A percentile compares a stretch with the other conserved stretches of the same genome.
Evolutionary conservation across 2,888 invertebrate species (phyloP).

Genomic region (Nymphalis urticae): DNA sequence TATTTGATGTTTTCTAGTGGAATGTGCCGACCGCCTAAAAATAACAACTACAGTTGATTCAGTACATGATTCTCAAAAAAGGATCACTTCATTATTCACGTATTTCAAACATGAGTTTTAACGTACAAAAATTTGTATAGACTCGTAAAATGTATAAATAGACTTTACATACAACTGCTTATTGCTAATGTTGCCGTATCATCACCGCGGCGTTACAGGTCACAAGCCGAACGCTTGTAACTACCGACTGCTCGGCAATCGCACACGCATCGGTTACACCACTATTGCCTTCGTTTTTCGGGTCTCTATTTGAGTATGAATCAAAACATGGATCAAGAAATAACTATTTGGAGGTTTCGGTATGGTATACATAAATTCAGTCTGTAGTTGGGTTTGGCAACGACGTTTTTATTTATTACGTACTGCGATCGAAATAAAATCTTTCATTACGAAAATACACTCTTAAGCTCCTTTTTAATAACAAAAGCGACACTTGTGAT

Average conservation of each 20-base stretch:
- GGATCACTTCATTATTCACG: constrained; percentile 72
- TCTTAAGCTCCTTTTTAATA: constrained; percentile 32
- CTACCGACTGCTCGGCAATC: constrained; percentile 31
- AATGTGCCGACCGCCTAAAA: constrained; percentile 81
- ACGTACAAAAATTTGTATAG: constrained; percentile 81
- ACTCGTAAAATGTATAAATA: constrained; percentile 81
- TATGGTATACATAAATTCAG: constrained; percentile 78
- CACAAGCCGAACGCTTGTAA: constrained; percentile 31
- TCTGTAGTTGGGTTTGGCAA: constrained; percentile 78
- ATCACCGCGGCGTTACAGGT: constrained; percentile 44
- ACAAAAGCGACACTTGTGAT: constrained; percentile 29
- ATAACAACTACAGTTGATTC: constrained; percentile 77
- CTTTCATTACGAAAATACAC: constrained; percentile 25
- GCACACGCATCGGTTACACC: constrained; percentile 17
- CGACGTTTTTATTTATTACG: constrained; percentile 62
- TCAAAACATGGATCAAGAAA: constrained; percentile 57
- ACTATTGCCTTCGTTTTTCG: constrained; percentile 11
- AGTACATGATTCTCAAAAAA: constrained; percentile 81
- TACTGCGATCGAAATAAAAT: constrained; percentile 31
- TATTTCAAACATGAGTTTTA: constrained; percentile 72
- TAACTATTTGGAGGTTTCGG: constrained; percentile 63
- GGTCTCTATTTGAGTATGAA: constrained; percentile 30
- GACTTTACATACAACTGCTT: constrained; percentile 80
- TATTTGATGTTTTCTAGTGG: constrained; percentile 76
- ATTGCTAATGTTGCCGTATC: constrained; percentile 75